Conservation (phyloP, 2,113 vertebrate species). For the Megaceryle torquata region DNA sequence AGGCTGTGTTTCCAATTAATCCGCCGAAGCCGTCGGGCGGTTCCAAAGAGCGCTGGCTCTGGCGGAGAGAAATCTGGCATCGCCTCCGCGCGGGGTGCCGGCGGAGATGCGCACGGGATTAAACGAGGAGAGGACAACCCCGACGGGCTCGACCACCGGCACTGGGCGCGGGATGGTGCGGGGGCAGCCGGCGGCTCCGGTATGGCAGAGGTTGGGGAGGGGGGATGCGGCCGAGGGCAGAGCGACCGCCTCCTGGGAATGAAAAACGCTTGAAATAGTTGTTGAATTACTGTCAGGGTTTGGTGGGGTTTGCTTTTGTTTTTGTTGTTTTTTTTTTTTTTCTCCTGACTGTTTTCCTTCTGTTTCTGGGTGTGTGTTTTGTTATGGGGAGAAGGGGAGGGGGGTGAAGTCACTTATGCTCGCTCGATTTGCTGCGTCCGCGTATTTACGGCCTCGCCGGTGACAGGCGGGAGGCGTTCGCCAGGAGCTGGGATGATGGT, state of each 20-base stretch:
- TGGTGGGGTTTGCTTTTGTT: neutral
- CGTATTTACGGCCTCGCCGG: neutral
- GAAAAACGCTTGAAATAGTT: neutral
- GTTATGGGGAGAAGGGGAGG: neutral
- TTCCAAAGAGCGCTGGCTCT: conserved; percentile 28
- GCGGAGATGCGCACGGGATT: neutral
- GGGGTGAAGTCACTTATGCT: neutral
- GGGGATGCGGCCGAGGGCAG: neutral
- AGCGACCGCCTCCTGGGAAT: neutral
- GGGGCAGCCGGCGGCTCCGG: neutral
- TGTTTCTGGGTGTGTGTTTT: conserved; percentile 7
- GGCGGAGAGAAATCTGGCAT: conserved; percentile 22
- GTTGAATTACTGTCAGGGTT: neutral
- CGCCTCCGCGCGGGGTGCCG: neutral
- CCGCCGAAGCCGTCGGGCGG: conserved; percentile 32
- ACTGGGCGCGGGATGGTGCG: neutral
- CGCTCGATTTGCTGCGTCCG: fast-evolving
- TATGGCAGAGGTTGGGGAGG: neutral
- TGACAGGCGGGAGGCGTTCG: neutral
- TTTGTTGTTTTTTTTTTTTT: neutral
- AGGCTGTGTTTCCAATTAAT: conserved; percentile 72
- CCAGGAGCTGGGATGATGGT: fast-evolving
- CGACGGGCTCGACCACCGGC: neutral
- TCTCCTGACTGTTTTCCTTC: neutral
- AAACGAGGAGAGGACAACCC: neutral